phyloP scores from a whole-genome alignment of 2,888 invertebrate genomes.

The Drosophila sordidula region DNA sequence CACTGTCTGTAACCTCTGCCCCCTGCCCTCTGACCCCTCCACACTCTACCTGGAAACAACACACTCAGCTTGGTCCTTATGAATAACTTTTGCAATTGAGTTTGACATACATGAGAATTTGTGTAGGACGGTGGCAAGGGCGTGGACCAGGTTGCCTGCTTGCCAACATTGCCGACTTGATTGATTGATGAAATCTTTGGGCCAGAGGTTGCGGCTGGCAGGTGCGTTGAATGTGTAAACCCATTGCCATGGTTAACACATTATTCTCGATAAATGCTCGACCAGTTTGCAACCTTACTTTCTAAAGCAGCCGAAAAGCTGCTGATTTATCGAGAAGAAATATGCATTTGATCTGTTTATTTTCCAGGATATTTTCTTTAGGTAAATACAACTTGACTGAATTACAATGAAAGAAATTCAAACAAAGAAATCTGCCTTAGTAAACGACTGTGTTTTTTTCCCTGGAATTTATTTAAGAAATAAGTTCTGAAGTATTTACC shows the following conservation, averaged over 20 bases:
- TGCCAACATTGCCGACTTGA: slow-evolving; percentile 25
- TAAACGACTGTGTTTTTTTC: too few species aligned
- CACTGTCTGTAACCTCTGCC: background rate
- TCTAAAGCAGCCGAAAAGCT: too few species aligned
- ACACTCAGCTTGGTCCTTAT: slow-evolving; percentile 30
- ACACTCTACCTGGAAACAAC: background rate
- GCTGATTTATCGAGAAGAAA: background rate
- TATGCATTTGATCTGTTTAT: background rate
- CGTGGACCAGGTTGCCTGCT: background rate
- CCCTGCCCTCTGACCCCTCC: background rate
- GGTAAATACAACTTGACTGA: too few species aligned
- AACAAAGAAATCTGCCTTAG: too few species aligned
- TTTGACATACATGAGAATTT: slow-evolving; percentile 57
- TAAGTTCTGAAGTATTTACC: too few species aligned
- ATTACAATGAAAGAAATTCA: too few species aligned
- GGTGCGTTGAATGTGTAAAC: slow-evolving; percentile 2
- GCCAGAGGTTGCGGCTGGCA: background rate
- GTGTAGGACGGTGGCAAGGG: slow-evolving; percentile 4
- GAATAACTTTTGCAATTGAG: slow-evolving; percentile 64
- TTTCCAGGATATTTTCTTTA: background rate
- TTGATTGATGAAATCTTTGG: slow-evolving; percentile 47
- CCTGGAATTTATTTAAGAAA: too few species aligned
- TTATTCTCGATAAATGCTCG: slow-evolving; percentile 9
- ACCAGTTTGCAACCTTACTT: background rate
- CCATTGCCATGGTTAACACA: slow-evolving; percentile 18